These are phyloP conservation scores for Beroe forskalii DNA, from an alignment of 37 sponge, comb jelly and placozoan species.

Conservation along the genomic window DNA sequence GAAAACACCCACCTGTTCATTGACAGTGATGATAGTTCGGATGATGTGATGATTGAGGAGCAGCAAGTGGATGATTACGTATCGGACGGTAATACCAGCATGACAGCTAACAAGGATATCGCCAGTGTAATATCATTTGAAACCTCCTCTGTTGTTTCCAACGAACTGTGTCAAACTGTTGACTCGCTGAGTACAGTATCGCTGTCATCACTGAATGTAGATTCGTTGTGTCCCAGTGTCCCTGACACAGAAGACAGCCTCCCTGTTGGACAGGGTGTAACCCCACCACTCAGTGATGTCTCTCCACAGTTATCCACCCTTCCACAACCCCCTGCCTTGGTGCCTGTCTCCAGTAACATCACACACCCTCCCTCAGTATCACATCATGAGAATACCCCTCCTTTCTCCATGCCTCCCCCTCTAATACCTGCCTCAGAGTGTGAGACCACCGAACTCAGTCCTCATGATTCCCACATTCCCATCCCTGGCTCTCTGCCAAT, in stretches of 20 bases:
- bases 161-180: neutral
- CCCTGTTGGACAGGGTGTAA: neutral
- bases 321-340: neutral
- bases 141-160: neutral
- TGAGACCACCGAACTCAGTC: neutral
- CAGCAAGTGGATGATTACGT: neutral
- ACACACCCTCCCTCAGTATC: neutral
- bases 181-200: neutral
- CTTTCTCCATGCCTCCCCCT: neutral
- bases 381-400: neutral
- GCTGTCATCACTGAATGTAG: neutral
- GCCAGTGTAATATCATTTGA: neutral
- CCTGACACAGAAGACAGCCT: neutral
- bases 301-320: neutral
- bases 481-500: no score
- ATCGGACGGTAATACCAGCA: neutral
- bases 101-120: neutral
- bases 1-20: neutral
- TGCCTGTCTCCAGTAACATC: neutral
- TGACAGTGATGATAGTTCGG: neutral
- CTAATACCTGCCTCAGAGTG: neutral
- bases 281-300: neutral
- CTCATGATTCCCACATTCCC: neutral
- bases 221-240: neutral
- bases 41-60: neutral